phyloP scores from a whole-genome alignment of 2,113 vertebrate species.

The Entomyzon cyanotis region DNA sequence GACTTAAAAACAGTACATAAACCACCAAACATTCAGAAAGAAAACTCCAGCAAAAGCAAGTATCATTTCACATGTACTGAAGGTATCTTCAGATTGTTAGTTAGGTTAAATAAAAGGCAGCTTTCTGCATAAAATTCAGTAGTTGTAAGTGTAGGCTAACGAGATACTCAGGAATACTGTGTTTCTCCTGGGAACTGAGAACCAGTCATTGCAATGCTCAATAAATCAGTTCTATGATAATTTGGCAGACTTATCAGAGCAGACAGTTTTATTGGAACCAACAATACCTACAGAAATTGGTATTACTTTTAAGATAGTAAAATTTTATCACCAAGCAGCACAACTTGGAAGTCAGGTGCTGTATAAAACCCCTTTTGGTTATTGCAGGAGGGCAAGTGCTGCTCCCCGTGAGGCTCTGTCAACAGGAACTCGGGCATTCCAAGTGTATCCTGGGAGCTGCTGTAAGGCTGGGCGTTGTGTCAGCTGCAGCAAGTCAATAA shows the following conservation, averaged over 20 bases:
- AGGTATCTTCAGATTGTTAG: not conserved
- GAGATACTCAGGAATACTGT: not conserved
- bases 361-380: not conserved
- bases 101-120: not conserved
- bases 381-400: not conserved
- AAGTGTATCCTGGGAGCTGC: not conserved
- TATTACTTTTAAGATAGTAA: not conserved
- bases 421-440: not conserved
- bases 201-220: not conserved
- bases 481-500: conserved; percentile 27
- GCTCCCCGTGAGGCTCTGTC: not conserved
- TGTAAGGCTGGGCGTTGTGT: not conserved
- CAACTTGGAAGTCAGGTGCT: not conserved
- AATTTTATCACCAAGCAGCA: not conserved
- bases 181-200: not conserved
- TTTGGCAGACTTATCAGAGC: not conserved
- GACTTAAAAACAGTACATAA: not conserved
- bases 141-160: not conserved
- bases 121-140: not conserved
- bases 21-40: not conserved
- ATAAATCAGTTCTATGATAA: not conserved
- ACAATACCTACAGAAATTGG: not conserved
- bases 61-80: not conserved
- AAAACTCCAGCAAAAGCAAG: not conserved
- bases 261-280: not conserved